Evolutionary conservation across 2,113 vertebrate genomes (phyloP).

Genomic region (Caranx ignobilis): DNA sequence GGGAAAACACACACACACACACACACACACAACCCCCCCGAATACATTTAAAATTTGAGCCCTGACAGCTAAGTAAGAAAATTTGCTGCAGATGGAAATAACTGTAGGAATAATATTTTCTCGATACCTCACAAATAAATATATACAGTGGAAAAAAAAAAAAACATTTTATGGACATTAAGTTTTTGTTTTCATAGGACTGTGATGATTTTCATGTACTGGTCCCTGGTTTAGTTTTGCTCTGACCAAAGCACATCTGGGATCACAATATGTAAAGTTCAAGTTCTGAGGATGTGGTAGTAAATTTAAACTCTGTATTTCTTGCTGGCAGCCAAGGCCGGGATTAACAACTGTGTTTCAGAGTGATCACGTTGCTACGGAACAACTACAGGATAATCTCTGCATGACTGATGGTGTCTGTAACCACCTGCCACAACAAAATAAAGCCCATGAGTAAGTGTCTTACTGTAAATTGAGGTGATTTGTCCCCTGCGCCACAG

Average conservation of each 20-base stretch:
- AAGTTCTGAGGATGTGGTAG: background rate
- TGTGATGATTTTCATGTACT: background rate
- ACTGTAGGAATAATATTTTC: background rate
- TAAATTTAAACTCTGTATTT: constrained; percentile 7
- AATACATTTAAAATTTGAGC: background rate
- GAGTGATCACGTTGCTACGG: background rate
- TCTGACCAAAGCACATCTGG: background rate
- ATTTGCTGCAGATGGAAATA: constrained; percentile 10
- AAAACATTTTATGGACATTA: background rate
- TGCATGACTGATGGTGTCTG: constrained; percentile 1
- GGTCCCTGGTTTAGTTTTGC: background rate
- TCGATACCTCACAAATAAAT: background rate
- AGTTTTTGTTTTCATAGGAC: constrained; percentile 1
- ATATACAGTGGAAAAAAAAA: constrained; percentile 3
- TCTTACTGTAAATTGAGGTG: background rate
- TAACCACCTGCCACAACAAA: background rate
- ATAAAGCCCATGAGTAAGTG: background rate
- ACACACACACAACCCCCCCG: no score
- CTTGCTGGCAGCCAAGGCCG: constrained; percentile 2
- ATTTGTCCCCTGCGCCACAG: constrained; percentile 8
- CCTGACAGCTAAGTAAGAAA: constrained; percentile 5
- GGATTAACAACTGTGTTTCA: constrained; percentile 3
- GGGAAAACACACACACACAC: background rate
- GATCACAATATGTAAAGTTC: background rate
- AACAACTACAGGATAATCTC: constrained; percentile 1